Conservation (phyloP, 2,797 vertebrate genomes). For the Cephalopachus bancanus region DNA sequence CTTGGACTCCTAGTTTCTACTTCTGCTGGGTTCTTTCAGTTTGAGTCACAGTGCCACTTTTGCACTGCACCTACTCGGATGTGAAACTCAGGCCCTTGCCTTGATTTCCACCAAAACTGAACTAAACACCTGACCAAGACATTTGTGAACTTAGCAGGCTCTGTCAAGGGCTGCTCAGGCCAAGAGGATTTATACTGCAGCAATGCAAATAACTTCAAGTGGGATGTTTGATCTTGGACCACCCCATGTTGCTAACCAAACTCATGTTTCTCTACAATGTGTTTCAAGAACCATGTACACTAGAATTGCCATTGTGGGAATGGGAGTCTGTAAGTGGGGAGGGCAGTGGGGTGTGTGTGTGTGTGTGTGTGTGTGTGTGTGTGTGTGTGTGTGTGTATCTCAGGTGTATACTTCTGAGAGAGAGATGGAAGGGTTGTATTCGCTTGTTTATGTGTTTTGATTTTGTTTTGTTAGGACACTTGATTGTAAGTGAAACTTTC, state of each 20-base stretch:
- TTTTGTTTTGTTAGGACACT: not conserved
- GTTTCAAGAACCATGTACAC: not conserved
- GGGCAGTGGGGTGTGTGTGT: not conserved
- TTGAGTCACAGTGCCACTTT: not conserved
- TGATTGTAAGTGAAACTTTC: not conserved
- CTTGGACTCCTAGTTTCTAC: slow-evolving; percentile 1
- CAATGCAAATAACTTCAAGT: not conserved
- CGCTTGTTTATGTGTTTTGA: not conserved
- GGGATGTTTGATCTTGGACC: not conserved
- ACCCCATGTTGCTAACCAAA: not conserved
- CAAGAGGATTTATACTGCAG: not conserved
- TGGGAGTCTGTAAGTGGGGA: not conserved
- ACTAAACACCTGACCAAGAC: not conserved
- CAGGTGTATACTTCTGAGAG: not conserved
- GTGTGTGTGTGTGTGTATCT: not conserved
- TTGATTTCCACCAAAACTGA: slow-evolving; percentile 58
- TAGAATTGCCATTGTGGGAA: not conserved
- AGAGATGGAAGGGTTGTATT: not conserved
- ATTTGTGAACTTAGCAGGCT: not conserved
- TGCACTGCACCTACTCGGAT: not conserved
- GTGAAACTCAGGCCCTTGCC: not conserved
- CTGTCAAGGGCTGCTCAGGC: not conserved
- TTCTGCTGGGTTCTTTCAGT: not conserved
- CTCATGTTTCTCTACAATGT: not conserved
- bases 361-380: not conserved